These are phyloP conservation scores for Cynoglossus semilaevis DNA, from an alignment of 2,113 vertebrate genomes.

Conservation along the genomic window DNA sequence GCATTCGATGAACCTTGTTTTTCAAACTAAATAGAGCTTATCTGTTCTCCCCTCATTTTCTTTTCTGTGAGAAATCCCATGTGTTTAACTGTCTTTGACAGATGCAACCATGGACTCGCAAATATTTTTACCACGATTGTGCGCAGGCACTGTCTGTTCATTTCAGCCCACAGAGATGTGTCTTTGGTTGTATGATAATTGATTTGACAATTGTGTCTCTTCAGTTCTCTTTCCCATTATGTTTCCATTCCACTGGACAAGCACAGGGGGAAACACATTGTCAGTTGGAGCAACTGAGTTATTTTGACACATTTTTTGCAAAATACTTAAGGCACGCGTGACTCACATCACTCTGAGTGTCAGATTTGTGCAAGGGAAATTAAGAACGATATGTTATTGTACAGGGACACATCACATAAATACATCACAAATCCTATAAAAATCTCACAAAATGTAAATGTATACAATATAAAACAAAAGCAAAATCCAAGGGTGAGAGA, in stretches of 20 bases:
- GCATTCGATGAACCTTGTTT: conserved; percentile 47
- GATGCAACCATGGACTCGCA: conserved; percentile 56
- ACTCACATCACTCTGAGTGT: too few relatives aligned
- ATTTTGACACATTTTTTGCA: too few relatives aligned
- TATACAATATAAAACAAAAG: too few relatives aligned
- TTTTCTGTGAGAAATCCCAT: conserved; percentile 28
- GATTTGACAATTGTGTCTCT: conserved; percentile 52
- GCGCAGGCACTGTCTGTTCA: conserved; percentile 43
- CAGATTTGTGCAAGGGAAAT: too few relatives aligned
- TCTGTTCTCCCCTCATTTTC: conserved; percentile 37
- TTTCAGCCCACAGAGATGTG: conserved; percentile 45
- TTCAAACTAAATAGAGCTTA: conserved; percentile 51
- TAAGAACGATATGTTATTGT: too few relatives aligned
- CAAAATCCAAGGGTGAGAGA: too few relatives aligned
- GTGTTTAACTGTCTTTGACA: conserved; percentile 65
- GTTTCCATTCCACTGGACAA: conserved; percentile 21
- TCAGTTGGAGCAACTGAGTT: too few relatives aligned
- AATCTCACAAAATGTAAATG: too few relatives aligned
- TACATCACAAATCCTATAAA: too few relatives aligned
- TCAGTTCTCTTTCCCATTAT: conserved; percentile 21
- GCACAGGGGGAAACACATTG: too few relatives aligned
- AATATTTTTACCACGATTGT: conserved; percentile 60
- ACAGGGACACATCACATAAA: too few relatives aligned
- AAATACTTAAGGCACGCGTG: too few relatives aligned
- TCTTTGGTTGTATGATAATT: conserved; percentile 50